Evolutionary conservation across 2,797 vertebrate species (phyloP).

Genomic region (Megaceryle alcyon): DNA sequence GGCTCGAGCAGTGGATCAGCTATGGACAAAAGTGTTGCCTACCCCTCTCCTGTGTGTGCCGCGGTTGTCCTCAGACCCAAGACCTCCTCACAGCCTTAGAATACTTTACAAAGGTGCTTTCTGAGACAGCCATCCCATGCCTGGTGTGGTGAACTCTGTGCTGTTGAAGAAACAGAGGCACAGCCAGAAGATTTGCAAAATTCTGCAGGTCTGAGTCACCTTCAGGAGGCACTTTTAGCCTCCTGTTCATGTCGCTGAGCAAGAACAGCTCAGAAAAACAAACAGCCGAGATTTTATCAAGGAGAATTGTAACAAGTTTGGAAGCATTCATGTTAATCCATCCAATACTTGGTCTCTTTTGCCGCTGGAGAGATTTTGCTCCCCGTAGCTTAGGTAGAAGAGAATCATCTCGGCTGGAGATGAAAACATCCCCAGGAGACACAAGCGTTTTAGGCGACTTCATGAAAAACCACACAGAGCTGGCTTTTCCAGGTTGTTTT

Average conservation of each 20-base stretch:
- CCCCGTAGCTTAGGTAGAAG: background rate
- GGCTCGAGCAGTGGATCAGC: background rate
- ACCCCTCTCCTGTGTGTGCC: rapidly evolving
- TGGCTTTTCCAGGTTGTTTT: background rate
- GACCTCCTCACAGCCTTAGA: background rate
- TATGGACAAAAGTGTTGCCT: rapidly evolving
- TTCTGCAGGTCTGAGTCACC: background rate
- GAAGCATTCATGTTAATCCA: background rate
- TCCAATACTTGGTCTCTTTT: background rate
- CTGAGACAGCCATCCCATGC: rapidly evolving
- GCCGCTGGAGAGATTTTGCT: background rate
- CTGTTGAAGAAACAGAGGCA: background rate
- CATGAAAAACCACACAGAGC: background rate
- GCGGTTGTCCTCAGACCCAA: background rate
- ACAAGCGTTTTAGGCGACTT: background rate
- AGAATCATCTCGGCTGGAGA: background rate
- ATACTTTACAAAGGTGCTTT: background rate
- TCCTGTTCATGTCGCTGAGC: background rate
- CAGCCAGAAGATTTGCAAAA: background rate
- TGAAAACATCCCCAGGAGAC: background rate
- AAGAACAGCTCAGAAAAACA: background rate
- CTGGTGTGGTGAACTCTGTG: background rate
- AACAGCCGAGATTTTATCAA: background rate
- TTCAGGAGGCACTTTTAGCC: background rate
- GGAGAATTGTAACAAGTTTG: background rate